Conservation (phyloP, 2,888 invertebrate species). For the Anodontia alba region DNA sequence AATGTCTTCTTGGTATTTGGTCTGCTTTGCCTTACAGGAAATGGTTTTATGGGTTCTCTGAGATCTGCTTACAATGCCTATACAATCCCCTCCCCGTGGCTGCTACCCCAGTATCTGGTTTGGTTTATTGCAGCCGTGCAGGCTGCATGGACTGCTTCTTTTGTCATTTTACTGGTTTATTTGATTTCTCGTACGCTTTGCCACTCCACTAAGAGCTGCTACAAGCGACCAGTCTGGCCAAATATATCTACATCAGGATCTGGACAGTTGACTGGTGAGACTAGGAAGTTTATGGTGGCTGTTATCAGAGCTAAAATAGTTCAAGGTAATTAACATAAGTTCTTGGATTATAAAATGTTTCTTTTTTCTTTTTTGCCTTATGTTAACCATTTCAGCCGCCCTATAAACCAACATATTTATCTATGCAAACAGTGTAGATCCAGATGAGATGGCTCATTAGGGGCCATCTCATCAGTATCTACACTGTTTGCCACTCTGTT, state of each 20-base stretch:
- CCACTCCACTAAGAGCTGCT: conserved; percentile 61
- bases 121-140: conserved; percentile 69
- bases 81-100: conserved; percentile 71
- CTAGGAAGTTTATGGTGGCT: conserved; percentile 79
- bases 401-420: too few relatives aligned
- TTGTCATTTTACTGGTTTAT: conserved; percentile 65
- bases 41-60: conserved; percentile 74
- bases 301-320: conserved; percentile 77
- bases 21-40: conserved; percentile 68
- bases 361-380: too few relatives aligned
- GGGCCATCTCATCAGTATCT: neutral
- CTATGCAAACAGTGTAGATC: neutral
- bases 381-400: too few relatives aligned
- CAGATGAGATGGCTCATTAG: neutral
- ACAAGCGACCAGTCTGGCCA: conserved; percentile 78
- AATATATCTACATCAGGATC: conserved; percentile 73
- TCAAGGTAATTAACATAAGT: conserved; percentile 72
- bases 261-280: conserved; percentile 71
- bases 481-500: too few relatives aligned
- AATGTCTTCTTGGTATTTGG: conserved; percentile 73
- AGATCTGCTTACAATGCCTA: conserved; percentile 66
- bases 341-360: too few relatives aligned
- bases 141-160: conserved; percentile 61
- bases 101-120: conserved; percentile 70
- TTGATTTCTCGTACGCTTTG: conserved; percentile 67